These are phyloP conservation scores for Tyrannus savana DNA, from an alignment of 2,113 vertebrate species.

Conservation along the genomic window DNA sequence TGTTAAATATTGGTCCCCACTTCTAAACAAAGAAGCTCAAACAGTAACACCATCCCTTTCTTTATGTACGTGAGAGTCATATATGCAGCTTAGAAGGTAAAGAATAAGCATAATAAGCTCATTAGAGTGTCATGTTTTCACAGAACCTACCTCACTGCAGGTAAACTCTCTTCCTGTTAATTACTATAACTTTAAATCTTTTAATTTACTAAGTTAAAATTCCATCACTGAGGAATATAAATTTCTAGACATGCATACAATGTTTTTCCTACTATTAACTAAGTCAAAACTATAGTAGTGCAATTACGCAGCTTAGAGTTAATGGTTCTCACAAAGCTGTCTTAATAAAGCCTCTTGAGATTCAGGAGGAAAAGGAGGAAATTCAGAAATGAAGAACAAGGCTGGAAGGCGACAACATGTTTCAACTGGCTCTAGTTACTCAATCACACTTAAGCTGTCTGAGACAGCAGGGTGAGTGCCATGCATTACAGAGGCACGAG, in stretches of 20 bases:
- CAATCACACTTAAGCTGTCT: constrained; percentile 7
- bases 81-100: not conserved
- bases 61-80: not conserved
- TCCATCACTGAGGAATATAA: constrained; percentile 17
- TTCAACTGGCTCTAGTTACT: constrained; percentile 36
- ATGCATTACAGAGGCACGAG: not conserved
- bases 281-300: constrained; percentile 37
- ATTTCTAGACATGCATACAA: not conserved
- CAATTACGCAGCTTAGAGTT: constrained; percentile 64
- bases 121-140: not conserved
- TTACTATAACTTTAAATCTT: constrained; percentile 55
- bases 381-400: constrained; percentile 54
- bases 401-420: constrained; percentile 30
- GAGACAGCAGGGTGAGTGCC: not conserved
- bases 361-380: constrained; percentile 33
- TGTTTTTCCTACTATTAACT: not conserved
- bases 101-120: not conserved
- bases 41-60: not conserved
- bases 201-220: constrained; percentile 63
- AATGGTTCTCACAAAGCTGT: constrained; percentile 67
- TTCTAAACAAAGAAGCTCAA: not conserved
- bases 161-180: constrained; percentile 35
- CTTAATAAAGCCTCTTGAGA: constrained; percentile 74
- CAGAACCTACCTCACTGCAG: not conserved
- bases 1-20: not conserved